Evolutionary conservation across 2,113 vertebrate genomes (phyloP), one percentile per base, ranked within the genome.

Genomic region (Centrocercus urophasianus): DNA sequence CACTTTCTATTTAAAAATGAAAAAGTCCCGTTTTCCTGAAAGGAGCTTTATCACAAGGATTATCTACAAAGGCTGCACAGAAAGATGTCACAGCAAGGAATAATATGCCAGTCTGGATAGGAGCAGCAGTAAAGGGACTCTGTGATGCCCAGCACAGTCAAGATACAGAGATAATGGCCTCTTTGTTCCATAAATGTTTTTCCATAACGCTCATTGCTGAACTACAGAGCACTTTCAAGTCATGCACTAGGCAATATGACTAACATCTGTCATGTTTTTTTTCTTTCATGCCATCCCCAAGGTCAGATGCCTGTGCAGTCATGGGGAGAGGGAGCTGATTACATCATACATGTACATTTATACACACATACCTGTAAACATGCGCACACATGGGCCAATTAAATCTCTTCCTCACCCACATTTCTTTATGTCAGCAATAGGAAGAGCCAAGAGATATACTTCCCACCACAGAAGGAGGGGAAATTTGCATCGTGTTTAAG

Each of bases 41-140:
- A 63, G 72, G 24, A 95, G 47, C 4, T 93, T 95, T 91, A 94
- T 95, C 92, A 94, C 73, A 92, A 73, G 77, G 54, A 85, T 95
- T 84, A 87, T 96, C 96, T 92, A 87, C 79, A 95, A 90, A 97
- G 73, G 36, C 73, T 81, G 43, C 43, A 9, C 45, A 80, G 91
- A 79, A 93, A 88, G 88, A 75, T 75, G 80, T 75, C 43, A 1
- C 88, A 94, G 86, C 76, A 84, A 93, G 94, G 54, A 90, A 42
- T 79, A 66, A 86, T 30, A 59, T 71, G 73, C 66, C 86, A 76
- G 74, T 72, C 70, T 45, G 92, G 73, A 47, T 28, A 76, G 74
- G 16, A 90, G 86, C 76, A 69, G 86, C 86, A 90, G 70, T 28
- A 61, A 86, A 93, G 79, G 72, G 57, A 63, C 82, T 95, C 57